Percentiles rank a stretch among this genome's conserved stretches.
Evolutionary conservation across 2,888 invertebrate genomes (phyloP).

Genomic region (Megaustenia siamemsis): DNA sequence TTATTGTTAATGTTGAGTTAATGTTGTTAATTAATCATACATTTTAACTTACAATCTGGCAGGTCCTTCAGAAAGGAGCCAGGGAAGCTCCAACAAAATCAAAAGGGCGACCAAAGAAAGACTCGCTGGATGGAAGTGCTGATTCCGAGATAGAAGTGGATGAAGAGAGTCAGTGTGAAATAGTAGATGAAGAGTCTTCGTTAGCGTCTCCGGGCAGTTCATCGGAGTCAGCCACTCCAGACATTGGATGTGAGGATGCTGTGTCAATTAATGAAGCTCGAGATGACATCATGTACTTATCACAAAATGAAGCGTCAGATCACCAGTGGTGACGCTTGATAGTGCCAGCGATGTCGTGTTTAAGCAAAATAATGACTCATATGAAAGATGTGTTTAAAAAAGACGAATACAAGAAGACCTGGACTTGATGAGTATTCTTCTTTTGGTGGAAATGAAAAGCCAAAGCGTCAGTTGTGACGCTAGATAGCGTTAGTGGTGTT

Average conservation of each 20-base stretch:
- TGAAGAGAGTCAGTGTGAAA: slow-evolving; percentile 18
- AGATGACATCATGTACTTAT: not conserved
- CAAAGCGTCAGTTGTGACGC: slow-evolving; percentile 16
- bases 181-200: not conserved
- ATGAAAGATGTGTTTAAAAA: too few species aligned
- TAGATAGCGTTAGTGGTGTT: not conserved
- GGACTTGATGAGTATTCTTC: too few species aligned
- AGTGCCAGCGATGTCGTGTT: too few species aligned
- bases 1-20: too few species aligned
- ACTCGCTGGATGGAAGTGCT: slow-evolving; percentile 58
- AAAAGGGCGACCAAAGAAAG: slow-evolving; percentile 80
- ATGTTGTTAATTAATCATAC: too few species aligned
- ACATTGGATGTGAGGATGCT: not conserved
- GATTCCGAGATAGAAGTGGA: slow-evolving; percentile 46
- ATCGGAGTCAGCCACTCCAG: not conserved
- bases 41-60: not conserved
- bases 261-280: not conserved
- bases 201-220: not conserved
- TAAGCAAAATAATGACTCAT: too few species aligned
- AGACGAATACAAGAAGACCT: too few species aligned
- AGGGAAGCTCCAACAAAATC: slow-evolving; percentile 79
- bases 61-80: slow-evolving; percentile 79
- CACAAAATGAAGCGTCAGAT: not conserved
- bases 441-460: not conserved
- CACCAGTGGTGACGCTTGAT: slow-evolving; percentile 11